Evolutionary conservation across 2,797 vertebrate genomes (phyloP).

Genomic region (Rallus crepitans): DNA sequence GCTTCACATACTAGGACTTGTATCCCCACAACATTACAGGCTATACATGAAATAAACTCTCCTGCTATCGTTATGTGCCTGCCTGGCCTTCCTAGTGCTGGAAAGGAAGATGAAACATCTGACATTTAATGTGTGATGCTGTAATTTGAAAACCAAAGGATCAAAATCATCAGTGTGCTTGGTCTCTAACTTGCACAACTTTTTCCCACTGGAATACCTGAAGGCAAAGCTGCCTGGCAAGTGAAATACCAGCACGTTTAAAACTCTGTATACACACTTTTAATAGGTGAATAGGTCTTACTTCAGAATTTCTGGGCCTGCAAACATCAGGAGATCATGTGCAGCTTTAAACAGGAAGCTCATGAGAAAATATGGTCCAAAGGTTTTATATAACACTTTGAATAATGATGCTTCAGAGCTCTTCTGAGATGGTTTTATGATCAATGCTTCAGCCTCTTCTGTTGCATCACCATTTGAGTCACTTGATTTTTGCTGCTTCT

Average conservation of each 20-base stretch:
- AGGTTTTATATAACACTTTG: conserved; percentile 90
- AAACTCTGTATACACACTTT: background rate
- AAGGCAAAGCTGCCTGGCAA: background rate
- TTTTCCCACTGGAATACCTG: background rate
- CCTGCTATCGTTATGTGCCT: background rate
- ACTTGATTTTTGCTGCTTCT: conserved; percentile 61
- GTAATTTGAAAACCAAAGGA: background rate
- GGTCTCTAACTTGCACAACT: background rate
- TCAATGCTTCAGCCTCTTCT: conserved; percentile 90
- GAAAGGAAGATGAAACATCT: background rate
- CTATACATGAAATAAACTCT: background rate
- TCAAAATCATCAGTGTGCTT: background rate
- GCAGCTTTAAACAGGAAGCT: conserved; percentile 92
- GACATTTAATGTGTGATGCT: background rate
- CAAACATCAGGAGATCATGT: conserved; percentile 96
- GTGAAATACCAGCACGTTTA: background rate
- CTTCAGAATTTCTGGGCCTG: conserved; percentile 91
- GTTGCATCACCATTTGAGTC: conserved; percentile 72
- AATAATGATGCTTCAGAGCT: conserved; percentile 87
- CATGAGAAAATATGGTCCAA: conserved; percentile 94
- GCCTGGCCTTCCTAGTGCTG: background rate
- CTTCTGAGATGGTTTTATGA: conserved; percentile 81
- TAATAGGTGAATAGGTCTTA: conserved; percentile 69
- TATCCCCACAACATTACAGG: background rate
- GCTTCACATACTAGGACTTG: background rate